Evolutionary conservation across 2,888 invertebrate genomes (phyloP).

Genomic region (Ectobius pallidus): DNA sequence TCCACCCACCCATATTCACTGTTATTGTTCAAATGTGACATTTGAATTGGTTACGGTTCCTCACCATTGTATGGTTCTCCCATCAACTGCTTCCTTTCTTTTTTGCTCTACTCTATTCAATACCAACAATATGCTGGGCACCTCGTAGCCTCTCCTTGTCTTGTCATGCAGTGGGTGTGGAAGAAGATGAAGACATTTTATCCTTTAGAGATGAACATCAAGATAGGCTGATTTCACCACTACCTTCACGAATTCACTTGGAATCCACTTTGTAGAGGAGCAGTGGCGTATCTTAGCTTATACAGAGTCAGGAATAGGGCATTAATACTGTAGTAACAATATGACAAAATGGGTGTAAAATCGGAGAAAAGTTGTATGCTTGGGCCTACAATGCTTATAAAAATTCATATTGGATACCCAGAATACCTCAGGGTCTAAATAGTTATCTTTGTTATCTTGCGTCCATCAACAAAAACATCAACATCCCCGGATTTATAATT

Average conservation of each 20-base stretch:
- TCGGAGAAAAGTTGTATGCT: no score
- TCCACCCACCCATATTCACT: constrained; percentile 17
- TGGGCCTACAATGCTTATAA: no score
- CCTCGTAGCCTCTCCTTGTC: constrained; percentile 29
- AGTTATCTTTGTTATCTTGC: no score
- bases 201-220: constrained; percentile 21
- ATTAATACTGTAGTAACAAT: no score
- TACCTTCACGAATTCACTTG: constrained; percentile 1
- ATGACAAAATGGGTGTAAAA: no score
- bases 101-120: constrained; percentile 15
- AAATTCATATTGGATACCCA: no score
- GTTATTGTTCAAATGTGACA: constrained; percentile 40
- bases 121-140: constrained; percentile 25
- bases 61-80: constrained; percentile 36
- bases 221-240: constrained; percentile 27
- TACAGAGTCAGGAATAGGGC: no score
- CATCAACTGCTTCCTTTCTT: constrained; percentile 24
- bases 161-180: constrained; percentile 27
- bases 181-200: constrained; percentile 34
- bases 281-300: no score
- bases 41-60: constrained; percentile 39
- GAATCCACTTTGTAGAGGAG: no score
- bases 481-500: no score
- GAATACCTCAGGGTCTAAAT: no score
- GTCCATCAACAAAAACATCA: no score